These are phyloP conservation scores for Micrastur ruficollis DNA, from an alignment of 2,797 vertebrate species.

Conservation along the genomic window DNA sequence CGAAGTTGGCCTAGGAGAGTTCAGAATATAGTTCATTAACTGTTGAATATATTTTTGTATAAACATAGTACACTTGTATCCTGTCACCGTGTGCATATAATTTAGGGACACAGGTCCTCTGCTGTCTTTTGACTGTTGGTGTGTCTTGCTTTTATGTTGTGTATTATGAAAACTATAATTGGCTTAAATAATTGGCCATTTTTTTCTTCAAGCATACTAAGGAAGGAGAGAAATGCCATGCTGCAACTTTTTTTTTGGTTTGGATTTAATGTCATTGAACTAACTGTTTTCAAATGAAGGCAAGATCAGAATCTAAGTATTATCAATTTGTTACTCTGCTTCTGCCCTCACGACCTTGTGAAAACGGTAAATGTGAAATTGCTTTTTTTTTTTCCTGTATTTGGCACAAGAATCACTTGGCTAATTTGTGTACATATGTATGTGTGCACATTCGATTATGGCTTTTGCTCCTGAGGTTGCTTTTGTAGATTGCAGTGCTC, in stretches of 20 bases:
- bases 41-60: slow-evolving; percentile 49
- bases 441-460: neutral
- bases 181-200: neutral
- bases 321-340: neutral
- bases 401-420: neutral
- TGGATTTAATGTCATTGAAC: neutral
- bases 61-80: neutral
- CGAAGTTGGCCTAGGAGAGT: neutral
- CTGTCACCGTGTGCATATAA: neutral
- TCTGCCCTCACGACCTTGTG: neutral
- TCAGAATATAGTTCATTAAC: neutral
- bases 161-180: neutral
- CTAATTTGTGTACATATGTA: neutral
- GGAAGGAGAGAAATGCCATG: neutral
- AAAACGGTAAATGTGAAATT: neutral
- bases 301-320: neutral
- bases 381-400: neutral
- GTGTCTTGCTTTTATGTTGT: neutral
- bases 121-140: neutral
- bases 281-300: neutral
- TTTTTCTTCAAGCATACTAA: neutral
- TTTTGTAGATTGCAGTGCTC: neutral
- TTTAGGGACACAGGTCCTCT: neutral
- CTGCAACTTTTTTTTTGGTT: neutral
- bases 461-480: neutral